These are phyloP conservation scores for Plemyria rubiginata DNA, from an alignment of 2,888 invertebrate genomes.

Conservation along the genomic window DNA sequence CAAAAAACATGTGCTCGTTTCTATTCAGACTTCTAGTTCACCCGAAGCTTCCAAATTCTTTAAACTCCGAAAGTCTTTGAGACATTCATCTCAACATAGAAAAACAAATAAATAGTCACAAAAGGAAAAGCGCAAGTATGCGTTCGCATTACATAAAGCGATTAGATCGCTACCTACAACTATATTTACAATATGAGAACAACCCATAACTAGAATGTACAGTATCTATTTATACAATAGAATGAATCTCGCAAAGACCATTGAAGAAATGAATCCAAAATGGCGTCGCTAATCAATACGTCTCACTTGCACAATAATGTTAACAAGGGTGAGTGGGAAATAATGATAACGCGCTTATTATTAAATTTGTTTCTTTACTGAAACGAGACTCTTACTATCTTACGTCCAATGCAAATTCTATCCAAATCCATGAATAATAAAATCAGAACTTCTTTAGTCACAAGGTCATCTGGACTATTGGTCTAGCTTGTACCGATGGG, in stretches of 20 bases:
- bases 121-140: constrained; percentile 57
- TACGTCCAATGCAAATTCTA: constrained; percentile 24
- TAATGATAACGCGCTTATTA: too few species aligned
- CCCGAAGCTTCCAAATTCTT: constrained; percentile 32
- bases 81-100: constrained; percentile 61
- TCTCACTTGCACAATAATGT: too few species aligned
- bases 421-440: constrained; percentile 1
- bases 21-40: neutral
- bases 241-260: constrained; percentile 49
- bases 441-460: neutral
- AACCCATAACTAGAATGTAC: constrained; percentile 57
- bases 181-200: constrained; percentile 75
- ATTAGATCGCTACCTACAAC: constrained; percentile 65
- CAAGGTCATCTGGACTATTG: too few species aligned
- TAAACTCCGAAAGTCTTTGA: constrained; percentile 60
- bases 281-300: too few species aligned
- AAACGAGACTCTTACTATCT: constrained; percentile 54
- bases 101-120: constrained; percentile 64
- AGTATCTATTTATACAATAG: constrained; percentile 60
- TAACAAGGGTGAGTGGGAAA: too few species aligned
- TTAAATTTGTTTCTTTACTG: too few species aligned
- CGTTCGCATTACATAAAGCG: constrained; percentile 51
- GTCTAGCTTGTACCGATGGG: too few species aligned
- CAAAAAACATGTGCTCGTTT: neutral
- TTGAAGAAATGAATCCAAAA: too few species aligned